Evolutionary conservation across 2,797 vertebrate species (phyloP), one percentile per base, ranked within the genome.

Genomic region (Coranthus polyacanthus): DNA sequence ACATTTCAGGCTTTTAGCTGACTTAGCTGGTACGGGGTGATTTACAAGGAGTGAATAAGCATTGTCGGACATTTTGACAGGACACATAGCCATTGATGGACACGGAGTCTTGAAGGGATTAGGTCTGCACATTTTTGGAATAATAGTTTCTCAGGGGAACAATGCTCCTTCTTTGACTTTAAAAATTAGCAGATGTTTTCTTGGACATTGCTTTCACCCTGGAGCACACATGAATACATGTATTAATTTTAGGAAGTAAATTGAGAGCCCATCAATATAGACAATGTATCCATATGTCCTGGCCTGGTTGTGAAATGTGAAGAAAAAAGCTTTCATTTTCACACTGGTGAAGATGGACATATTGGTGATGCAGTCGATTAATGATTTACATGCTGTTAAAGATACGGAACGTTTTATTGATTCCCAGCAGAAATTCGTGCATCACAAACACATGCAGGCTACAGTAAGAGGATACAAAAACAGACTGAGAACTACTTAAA

Each of bases 1-100:
- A 37, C 24, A 49, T 58, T 59, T 71, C 36, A 64, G 56, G 39
- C 57, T 77, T 81, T 71, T 62, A 75, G 60, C 54, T 73, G 58
- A 75, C 62, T 75, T 61, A 20, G 54, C 61, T 70, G 15, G 41
- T 51, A 55, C 26, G 51, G 41, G 71, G 16, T 17, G 56, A 42
- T 68, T 58, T 50, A 62, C 24, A 34, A 65, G 52, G 46, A 49
- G 15, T 12, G 55, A 36, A 63, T 75, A 73, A 59, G 29, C 46
- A 34, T 16, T 4, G 18, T 52, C 44, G 65, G 32, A 65, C 57
- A 52, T 21, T 56, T 79, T 64, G 62, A 82, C 68, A 53, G 60
- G n/a, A 61, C 49, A 60, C 6, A 3, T 56, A 45, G 50, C 22
- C 1, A 7, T 13, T 57, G 65, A 77, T 43, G 11, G 56, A 69